Evolutionary conservation across 2,797 vertebrate species (phyloP).

Genomic region (Ibycter americanus): DNA sequence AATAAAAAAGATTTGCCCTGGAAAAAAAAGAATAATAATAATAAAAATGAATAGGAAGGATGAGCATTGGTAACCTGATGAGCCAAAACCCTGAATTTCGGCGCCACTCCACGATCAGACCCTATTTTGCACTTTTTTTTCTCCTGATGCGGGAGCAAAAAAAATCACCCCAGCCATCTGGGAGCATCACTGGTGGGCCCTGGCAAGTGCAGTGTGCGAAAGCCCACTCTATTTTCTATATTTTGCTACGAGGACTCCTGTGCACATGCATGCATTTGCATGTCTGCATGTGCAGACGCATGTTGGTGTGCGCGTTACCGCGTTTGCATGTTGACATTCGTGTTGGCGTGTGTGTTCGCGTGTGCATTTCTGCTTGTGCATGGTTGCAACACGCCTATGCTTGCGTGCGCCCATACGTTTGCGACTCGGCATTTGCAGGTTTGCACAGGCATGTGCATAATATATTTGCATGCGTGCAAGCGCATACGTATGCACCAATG

Average conservation of each 20-base stretch:
- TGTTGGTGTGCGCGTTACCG: accelerated
- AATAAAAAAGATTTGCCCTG: not conserved
- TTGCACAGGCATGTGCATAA: accelerated
- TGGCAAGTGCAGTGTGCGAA: not conserved
- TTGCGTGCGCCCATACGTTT: not conserved
- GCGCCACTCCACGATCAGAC: accelerated
- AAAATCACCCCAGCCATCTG: not conserved
- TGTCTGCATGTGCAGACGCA: not conserved
- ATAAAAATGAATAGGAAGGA: not conserved
- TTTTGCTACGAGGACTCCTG: not conserved
- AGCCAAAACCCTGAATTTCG: not conserved
- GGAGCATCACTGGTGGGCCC: not conserved
- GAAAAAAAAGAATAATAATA: not conserved
- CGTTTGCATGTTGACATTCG: accelerated
- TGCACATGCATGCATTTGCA: accelerated
- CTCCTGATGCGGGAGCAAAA: not conserved
- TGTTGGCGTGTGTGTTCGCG: accelerated
- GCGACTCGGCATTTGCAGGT: no score
- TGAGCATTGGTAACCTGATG: accelerated
- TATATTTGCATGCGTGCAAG: not conserved
- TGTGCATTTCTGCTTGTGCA: no score
- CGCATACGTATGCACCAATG: accelerated
- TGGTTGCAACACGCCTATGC: no score
- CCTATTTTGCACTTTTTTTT: not conserved
- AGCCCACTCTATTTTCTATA: accelerated